Conservation (phyloP, 2,797 vertebrate species). For the Sarcoramphus papa region DNA sequence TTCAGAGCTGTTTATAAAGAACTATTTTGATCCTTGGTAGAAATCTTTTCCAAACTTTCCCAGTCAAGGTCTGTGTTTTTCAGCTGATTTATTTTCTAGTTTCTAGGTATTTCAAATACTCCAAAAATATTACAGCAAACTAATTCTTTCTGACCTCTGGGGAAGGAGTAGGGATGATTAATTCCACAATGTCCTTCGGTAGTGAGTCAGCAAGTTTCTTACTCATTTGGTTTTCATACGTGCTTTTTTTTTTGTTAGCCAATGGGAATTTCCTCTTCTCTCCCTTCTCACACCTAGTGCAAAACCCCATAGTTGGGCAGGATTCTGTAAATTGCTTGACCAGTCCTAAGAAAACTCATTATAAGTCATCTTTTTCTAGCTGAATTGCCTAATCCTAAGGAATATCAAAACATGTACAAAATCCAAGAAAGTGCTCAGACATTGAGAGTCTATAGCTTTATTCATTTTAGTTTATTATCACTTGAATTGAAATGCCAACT, state of each 20-base stretch:
- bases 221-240: not conserved
- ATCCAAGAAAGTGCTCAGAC: not conserved
- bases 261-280: slow-evolving; percentile 53
- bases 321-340: not conserved
- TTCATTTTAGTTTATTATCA: not conserved
- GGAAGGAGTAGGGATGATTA: slow-evolving; percentile 8
- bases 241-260: not conserved
- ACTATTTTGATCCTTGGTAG: not conserved
- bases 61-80: not conserved
- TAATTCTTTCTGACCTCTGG: slow-evolving; percentile 24
- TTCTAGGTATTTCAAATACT: slow-evolving; percentile 38
- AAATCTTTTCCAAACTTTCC: not conserved
- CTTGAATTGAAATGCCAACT: not conserved
- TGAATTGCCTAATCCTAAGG: not conserved
- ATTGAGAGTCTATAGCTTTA: not conserved
- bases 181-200: not conserved
- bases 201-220: slow-evolving; percentile 48
- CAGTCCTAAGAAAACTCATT: not conserved
- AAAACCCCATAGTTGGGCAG: not conserved
- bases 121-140: not conserved
- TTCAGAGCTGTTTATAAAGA: not conserved
- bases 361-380: not conserved
- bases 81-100: not conserved
- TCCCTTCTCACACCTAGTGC: slow-evolving; percentile 43
- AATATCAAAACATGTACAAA: not conserved